phyloP scores from a whole-genome alignment of 2,797 vertebrate genomes.

The Apogon hyalosoma region DNA sequence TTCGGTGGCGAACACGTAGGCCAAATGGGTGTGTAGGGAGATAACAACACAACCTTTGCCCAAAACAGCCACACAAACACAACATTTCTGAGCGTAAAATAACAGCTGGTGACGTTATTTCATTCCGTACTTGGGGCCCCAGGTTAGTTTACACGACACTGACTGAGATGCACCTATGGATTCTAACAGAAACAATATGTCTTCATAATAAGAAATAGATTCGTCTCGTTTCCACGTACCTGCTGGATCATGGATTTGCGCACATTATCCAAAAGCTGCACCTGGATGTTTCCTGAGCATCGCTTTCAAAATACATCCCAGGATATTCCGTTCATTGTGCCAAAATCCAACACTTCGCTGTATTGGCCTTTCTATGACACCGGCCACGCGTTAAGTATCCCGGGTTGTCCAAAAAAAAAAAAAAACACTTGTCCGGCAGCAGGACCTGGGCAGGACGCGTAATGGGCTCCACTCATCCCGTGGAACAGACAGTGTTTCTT shows the following conservation, averaged over 20 bases:
- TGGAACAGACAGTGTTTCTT: slow-evolving; percentile 6
- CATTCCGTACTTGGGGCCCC: background rate
- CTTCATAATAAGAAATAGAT: no score
- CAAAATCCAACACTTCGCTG: slow-evolving; percentile 30
- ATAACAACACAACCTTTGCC: slow-evolving; percentile 52
- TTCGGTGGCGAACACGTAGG: slow-evolving; percentile 22
- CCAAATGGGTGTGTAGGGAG: slow-evolving; percentile 47
- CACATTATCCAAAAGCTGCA: slow-evolving; percentile 46
- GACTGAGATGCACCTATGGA: background rate
- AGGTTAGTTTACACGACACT: background rate
- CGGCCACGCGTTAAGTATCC: slow-evolving; percentile 44
- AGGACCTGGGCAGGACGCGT: slow-evolving; percentile 4
- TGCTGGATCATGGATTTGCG: slow-evolving; percentile 37
- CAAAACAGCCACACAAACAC: slow-evolving; percentile 35
- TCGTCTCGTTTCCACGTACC: slow-evolving; percentile 52
- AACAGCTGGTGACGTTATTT: background rate
- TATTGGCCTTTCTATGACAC: slow-evolving; percentile 10
- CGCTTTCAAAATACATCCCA: slow-evolving; percentile 47
- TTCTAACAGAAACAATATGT: background rate
- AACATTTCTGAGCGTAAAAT: background rate
- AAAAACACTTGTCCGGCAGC: slow-evolving; percentile 43
- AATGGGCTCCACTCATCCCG: slow-evolving; percentile 37
- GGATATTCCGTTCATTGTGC: slow-evolving; percentile 31
- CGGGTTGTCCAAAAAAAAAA: slow-evolving; percentile 29
- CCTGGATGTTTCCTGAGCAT: slow-evolving; percentile 35